phyloP scores from a whole-genome alignment of 2,888 invertebrate genomes.

The Lasius fuliginosus region DNA sequence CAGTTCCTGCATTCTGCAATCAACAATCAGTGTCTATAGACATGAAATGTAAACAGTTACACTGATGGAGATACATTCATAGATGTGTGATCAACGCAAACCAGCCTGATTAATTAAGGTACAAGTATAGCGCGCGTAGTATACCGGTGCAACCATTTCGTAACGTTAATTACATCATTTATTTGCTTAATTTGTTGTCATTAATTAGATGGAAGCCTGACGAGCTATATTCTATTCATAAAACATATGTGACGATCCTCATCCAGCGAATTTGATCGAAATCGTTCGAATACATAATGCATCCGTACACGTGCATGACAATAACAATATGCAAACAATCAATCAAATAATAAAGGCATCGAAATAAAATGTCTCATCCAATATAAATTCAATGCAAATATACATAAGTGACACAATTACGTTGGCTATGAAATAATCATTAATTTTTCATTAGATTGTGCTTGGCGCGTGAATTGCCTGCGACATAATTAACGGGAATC shows the following conservation, averaged over 20 bases:
- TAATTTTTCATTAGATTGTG: constrained; percentile 16
- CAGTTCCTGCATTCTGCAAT: constrained; percentile 48
- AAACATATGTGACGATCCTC: constrained; percentile 15
- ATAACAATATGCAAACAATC: constrained; percentile 31
- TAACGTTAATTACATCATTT: constrained; percentile 67
- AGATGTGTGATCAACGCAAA: constrained; percentile 57
- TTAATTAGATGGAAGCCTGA: constrained; percentile 49
- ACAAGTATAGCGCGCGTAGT: constrained; percentile 50
- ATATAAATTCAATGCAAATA: constrained; percentile 29
- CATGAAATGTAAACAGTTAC: constrained; percentile 48
- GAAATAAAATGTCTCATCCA: constrained; percentile 9
- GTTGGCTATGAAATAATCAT: constrained; percentile 5
- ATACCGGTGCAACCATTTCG: constrained; percentile 52
- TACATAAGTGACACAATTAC: not conserved
- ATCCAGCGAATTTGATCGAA: constrained; percentile 21
- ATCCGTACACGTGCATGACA: not conserved
- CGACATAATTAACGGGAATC: constrained; percentile 1
- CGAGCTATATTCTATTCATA: constrained; percentile 22
- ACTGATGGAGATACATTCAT: constrained; percentile 33
- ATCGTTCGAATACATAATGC: constrained; percentile 7
- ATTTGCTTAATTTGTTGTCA: constrained; percentile 49
- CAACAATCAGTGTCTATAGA: constrained; percentile 47
- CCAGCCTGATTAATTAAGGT: constrained; percentile 71
- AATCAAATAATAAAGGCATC: constrained; percentile 24
- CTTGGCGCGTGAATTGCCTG: not conserved